Evolutionary conservation across 1,140 invertebrate species (phyloP), one percentile per base, ranked within the genome.

Genomic region (Microvelia longipes): DNA sequence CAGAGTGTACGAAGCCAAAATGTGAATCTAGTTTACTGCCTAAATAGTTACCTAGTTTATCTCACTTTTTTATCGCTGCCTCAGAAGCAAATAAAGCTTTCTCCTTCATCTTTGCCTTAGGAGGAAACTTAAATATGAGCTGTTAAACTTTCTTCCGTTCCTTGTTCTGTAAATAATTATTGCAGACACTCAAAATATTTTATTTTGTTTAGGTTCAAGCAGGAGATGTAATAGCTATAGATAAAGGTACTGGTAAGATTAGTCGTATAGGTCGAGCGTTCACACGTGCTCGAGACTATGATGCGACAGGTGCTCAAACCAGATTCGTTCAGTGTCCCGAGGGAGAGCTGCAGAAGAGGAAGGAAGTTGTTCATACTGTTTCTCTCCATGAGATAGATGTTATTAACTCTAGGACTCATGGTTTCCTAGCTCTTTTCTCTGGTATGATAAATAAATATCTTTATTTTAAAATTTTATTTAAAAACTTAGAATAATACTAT

Each of bases 351-450:
- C 96, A 98, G 81, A 99, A 98, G 78, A 84, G 96, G n/a, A 98
- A 98, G 79, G 96, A 98, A 83, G 96, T 77, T 25, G 94, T 98
- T 0, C 97, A 99, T 80, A 99, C 96, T 0, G 95, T 98, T 0
- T 96, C 93, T 0, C 80, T 99, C n/a, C 97, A 99, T 78, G 97
- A 99, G 79, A 92, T 99, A 68, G 97, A 99, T 80, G 96, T 98
- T 0, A 98, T 98, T 76, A 98, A 98, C 77, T 95, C 92, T 65
- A 83, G 96, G 73, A 96, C 94, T 0, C 95, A 98, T 78, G 98
- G 97, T 0, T 99, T 98, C 77, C 81, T 99, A 1, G 97, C 97
- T 0, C 80, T 99, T 0, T 99, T 99, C 79, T 97, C 96, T 27
- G 94, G 92, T 89, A 73, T 69, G 28, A 68, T 35, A 60, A 63